Percentiles rank a stretch among this genome's conserved stretches.
phyloP scores from a whole-genome alignment of 35 echinoderm and acorn worm genomes.

The Ophiothrix spiculata region DNA sequence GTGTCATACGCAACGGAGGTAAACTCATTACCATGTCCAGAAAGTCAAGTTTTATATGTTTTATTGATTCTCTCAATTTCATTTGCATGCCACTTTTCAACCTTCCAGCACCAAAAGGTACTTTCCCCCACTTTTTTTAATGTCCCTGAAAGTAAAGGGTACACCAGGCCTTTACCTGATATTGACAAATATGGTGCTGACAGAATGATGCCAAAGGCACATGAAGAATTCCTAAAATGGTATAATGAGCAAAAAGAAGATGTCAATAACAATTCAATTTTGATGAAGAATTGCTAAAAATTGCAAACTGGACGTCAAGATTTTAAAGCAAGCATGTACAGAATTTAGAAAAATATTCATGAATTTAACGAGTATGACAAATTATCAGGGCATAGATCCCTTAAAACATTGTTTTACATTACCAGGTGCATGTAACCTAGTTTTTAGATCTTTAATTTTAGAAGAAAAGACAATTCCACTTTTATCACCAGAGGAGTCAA shows the following conservation, averaged over 20 bases:
- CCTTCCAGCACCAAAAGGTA: background rate
- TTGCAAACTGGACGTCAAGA: slow-evolving; percentile 3
- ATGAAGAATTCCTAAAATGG: slow-evolving; percentile 12
- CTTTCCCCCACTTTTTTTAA: background rate
- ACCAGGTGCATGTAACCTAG: slow-evolving; percentile 25
- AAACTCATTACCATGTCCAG: background rate
- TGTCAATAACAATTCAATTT: background rate
- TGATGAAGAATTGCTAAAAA: background rate
- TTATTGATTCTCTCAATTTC: background rate
- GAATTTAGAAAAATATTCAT: slow-evolving; percentile 7
- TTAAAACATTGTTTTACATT: slow-evolving; percentile 27
- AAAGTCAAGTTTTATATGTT: background rate
- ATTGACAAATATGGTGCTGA: background rate
- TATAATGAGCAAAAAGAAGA: background rate
- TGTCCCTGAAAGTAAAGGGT: background rate
- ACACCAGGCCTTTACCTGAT: background rate
- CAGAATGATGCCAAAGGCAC: background rate
- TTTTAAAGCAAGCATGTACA: background rate
- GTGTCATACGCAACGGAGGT: background rate
- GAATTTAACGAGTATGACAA: background rate
- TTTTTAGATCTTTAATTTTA: slow-evolving; percentile 18
- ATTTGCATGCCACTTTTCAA: background rate
- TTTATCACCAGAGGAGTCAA: background rate
- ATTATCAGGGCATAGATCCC: slow-evolving; percentile 22
- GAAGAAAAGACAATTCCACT: background rate